Conservation (phyloP, 2,888 invertebrate species). For the Microdon myrmicae region DNA sequence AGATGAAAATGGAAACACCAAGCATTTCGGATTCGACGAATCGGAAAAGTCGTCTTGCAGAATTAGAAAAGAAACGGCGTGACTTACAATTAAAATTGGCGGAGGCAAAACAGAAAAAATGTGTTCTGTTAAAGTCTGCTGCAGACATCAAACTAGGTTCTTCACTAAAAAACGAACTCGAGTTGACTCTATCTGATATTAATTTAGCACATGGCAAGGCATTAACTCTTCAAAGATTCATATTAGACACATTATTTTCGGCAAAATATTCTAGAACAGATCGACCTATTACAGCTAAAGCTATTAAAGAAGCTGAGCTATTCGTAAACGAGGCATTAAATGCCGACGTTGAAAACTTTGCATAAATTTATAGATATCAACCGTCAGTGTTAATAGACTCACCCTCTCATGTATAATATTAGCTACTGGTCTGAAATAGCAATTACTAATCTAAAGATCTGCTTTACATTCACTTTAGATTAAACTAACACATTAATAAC, state of each 20-base stretch:
- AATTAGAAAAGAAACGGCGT: constrained; percentile 58
- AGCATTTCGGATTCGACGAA: constrained; percentile 51
- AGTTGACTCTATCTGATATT: constrained; percentile 58
- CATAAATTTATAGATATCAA: no score
- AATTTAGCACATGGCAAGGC: constrained; percentile 59
- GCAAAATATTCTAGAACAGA: constrained; percentile 56
- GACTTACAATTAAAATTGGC: constrained; percentile 54
- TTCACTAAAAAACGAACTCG: constrained; percentile 57
- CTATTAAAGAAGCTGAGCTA: constrained; percentile 59
- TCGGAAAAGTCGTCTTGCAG: constrained; percentile 50
- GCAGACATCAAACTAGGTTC: constrained; percentile 62
- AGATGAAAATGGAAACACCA: constrained; percentile 58
- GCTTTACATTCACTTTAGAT: no score
- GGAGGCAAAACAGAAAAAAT: constrained; percentile 57
- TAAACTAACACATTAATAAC: no score
- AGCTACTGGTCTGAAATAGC: no score
- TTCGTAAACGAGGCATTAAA: constrained; percentile 58
- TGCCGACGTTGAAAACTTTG: no score
- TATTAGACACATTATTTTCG: constrained; percentile 56
- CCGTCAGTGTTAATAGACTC: no score
- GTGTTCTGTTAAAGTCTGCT: constrained; percentile 57
- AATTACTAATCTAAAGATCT: no score
- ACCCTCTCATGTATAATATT: no score
- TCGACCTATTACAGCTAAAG: constrained; percentile 58
- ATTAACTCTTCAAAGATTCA: constrained; percentile 57